Evolutionary conservation across 1,140 invertebrate species (phyloP).

Genomic region (Ostrea edulis): DNA sequence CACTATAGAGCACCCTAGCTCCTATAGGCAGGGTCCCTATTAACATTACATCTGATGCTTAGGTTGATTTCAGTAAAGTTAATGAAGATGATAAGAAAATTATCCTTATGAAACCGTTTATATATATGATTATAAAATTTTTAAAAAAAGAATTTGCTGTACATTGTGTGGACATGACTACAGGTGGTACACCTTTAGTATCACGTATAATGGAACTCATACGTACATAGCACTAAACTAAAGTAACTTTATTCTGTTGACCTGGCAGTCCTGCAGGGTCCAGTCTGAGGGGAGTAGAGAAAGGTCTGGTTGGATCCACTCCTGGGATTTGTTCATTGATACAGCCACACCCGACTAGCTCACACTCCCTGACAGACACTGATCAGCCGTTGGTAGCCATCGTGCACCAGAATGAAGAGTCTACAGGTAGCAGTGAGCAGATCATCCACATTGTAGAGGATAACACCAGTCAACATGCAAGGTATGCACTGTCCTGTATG

Average conservation of each 20-base stretch:
- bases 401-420: not conserved
- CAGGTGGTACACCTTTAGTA: no score
- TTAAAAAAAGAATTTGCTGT: no score
- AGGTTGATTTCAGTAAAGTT: no score
- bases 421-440: not conserved
- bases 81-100: no score
- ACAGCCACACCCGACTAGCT: constrained; percentile 12
- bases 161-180: no score
- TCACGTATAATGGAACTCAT: no score
- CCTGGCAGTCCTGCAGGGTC: not conserved
- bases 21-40: no score
- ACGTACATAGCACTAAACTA: not conserved
- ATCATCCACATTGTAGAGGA: constrained; percentile 6
- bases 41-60: no score
- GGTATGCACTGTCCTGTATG: not conserved
- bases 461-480: not conserved
- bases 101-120: no score
- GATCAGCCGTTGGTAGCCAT: not conserved
- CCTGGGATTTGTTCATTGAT: constrained; percentile 45
- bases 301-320: constrained; percentile 40
- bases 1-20: no score
- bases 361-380: not conserved
- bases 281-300: not conserved
- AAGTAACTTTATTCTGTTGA: not conserved
- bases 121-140: no score